Evolutionary conservation across 92 coral and sea anemone genomes (phyloP).

Genomic region (Metridium senile): DNA sequence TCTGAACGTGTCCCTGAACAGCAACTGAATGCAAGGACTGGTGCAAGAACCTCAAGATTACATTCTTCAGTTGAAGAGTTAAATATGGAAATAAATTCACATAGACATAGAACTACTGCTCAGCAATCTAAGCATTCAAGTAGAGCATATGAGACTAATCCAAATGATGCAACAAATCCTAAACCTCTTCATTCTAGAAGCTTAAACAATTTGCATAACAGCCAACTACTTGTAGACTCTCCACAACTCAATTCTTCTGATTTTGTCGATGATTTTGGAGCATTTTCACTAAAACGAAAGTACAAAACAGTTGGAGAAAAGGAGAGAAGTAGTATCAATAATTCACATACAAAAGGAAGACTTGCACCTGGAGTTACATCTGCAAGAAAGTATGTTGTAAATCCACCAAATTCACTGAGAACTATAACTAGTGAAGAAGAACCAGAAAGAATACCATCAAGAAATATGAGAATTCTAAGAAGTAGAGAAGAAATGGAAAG

Average conservation of each 20-base stretch:
- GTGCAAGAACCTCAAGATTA: not conserved
- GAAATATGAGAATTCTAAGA: not conserved
- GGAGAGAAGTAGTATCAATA: not conserved
- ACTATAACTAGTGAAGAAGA: not conserved
- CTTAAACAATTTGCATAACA: slow-evolving; percentile 10
- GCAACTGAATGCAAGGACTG: slow-evolving; percentile 5
- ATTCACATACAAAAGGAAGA: slow-evolving; percentile 7
- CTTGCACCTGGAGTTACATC: slow-evolving; percentile 41
- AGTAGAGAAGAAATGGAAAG: slow-evolving; percentile 21
- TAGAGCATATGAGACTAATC: not conserved
- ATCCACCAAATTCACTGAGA: slow-evolving; percentile 7
- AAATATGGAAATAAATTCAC: slow-evolving; percentile 25
- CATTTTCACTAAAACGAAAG: slow-evolving; percentile 53
- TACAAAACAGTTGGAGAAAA: slow-evolving; percentile 40
- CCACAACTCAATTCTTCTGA: slow-evolving; percentile 14
- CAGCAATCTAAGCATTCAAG: not conserved
- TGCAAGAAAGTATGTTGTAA: slow-evolving; percentile 35
- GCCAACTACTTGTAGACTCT: not conserved
- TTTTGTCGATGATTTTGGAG: slow-evolving; percentile 44
- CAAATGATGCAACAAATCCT: slow-evolving; percentile 9
- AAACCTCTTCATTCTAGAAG: slow-evolving; percentile 2
- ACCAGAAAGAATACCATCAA: not conserved
- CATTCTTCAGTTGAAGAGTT: slow-evolving; percentile 33
- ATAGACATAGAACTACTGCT: slow-evolving; percentile 19
- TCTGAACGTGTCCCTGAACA: not conserved